Evolutionary conservation across 2,797 vertebrate genomes (phyloP).

Genomic region (Acipenser transmontanus): DNA sequence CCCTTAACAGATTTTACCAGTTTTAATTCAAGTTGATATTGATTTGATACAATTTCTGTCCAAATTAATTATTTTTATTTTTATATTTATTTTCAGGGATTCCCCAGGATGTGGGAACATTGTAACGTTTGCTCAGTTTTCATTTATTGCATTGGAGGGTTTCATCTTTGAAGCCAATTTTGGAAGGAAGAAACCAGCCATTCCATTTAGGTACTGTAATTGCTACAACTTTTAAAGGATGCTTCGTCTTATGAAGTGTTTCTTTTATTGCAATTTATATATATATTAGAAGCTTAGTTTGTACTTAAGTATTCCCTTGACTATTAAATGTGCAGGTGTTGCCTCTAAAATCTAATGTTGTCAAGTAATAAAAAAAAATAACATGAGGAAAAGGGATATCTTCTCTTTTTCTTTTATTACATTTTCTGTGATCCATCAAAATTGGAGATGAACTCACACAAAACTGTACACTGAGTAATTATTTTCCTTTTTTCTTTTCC

Average conservation of each 20-base stretch:
- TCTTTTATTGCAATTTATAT: too few relatives aligned
- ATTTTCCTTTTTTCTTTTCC: not conserved
- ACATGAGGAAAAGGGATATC: too few relatives aligned
- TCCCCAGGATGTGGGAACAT: conserved; percentile 96
- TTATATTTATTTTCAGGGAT: conserved; percentile 49
- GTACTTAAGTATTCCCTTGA: too few relatives aligned
- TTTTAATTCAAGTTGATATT: not conserved
- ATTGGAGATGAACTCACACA: too few relatives aligned
- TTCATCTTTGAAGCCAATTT: conserved; percentile 84
- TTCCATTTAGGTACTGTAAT: conserved; percentile 74
- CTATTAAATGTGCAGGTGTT: too few relatives aligned
- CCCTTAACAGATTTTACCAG: not conserved
- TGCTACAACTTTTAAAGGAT: too few relatives aligned
- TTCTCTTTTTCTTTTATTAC: too few relatives aligned
- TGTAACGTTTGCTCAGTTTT: conserved; percentile 90
- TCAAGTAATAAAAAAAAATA: too few relatives aligned
- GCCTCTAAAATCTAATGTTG: too few relatives aligned
- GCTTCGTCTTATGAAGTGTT: too few relatives aligned
- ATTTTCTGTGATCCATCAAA: too few relatives aligned
- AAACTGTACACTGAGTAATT: not conserved
- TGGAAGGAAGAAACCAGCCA: conserved; percentile 77
- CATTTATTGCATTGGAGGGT: conserved; percentile 86
- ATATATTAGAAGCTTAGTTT: too few relatives aligned
- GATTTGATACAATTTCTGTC: not conserved
- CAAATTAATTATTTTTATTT: not conserved